Conservation (phyloP, 2,888 invertebrate species). For the Neocrepidodera transversa region DNA sequence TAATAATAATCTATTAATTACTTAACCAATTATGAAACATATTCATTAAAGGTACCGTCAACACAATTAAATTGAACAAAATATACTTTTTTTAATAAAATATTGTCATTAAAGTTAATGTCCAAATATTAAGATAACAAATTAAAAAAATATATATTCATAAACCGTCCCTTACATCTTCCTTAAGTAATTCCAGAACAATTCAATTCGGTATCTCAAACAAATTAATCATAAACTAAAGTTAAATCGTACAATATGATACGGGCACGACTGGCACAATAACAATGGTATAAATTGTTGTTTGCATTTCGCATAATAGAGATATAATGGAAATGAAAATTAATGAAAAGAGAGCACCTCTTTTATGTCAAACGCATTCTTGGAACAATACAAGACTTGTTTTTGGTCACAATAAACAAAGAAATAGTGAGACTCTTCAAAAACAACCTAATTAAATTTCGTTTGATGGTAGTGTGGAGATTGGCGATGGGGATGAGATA, state of each 20-base stretch:
- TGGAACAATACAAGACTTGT: conserved; percentile 32
- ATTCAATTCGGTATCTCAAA: too few species aligned
- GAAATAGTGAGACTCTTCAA: conserved; percentile 39
- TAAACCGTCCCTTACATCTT: too few species aligned
- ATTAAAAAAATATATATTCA: too few species aligned
- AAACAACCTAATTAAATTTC: conserved; percentile 45
- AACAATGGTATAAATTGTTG: conserved; percentile 31
- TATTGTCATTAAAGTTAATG: too few species aligned
- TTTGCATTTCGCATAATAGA: conserved; percentile 31
- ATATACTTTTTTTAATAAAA: too few species aligned
- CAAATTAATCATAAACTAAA: conserved; percentile 9
- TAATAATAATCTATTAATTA: too few species aligned
- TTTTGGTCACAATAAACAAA: conserved; percentile 45
- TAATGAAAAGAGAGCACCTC: conserved; percentile 38
- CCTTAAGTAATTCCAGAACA: too few species aligned
- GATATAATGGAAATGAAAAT: conserved; percentile 38
- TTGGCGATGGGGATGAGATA: too few species aligned
- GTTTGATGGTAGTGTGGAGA: not conserved
- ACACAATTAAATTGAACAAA: too few species aligned
- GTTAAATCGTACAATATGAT: conserved; percentile 5
- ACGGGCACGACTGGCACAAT: conserved; percentile 11
- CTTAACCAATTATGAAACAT: too few species aligned
- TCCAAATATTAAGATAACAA: too few species aligned
- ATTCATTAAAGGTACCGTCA: too few species aligned
- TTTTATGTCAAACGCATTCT: conserved; percentile 40